These are phyloP conservation scores for Drosophila subobscura DNA, from an alignment of 1,140 invertebrate species.

Conservation along the genomic window DNA sequence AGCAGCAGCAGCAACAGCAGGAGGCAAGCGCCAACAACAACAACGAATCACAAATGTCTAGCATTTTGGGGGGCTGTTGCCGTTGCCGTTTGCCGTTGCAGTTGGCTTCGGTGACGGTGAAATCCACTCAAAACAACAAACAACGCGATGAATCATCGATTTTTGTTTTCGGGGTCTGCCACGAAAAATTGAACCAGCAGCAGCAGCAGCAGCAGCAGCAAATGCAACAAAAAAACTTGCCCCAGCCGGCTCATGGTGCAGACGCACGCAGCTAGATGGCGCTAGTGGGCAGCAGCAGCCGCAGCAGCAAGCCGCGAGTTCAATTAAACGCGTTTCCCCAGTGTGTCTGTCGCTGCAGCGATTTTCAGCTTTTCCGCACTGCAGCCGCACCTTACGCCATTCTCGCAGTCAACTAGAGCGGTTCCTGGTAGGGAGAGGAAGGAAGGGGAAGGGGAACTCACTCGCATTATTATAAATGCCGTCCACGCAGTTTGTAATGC, in stretches of 20 bases:
- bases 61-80: slow-evolving; percentile 47
- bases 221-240: slow-evolving; percentile 42
- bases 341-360: slow-evolving; percentile 26
- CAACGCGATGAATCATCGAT: slow-evolving; percentile 75
- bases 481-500: slow-evolving; percentile 77
- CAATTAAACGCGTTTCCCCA: slow-evolving; percentile 77
- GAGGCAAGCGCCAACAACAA: slow-evolving; percentile 64
- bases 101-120: slow-evolving; percentile 25
- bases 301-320: slow-evolving; percentile 33
- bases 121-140: slow-evolving; percentile 76
- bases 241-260: slow-evolving; percentile 60
- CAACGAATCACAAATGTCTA: slow-evolving; percentile 67
- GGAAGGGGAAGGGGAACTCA: slow-evolving; percentile 13
- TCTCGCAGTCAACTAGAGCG: slow-evolving; percentile 50
- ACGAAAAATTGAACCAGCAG: slow-evolving; percentile 27
- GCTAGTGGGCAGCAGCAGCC: slow-evolving; percentile 67
- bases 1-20: slow-evolving; percentile 56
- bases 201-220: slow-evolving; percentile 13
- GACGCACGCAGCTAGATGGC: slow-evolving; percentile 76
- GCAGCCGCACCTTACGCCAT: slow-evolving; percentile 71
- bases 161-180: slow-evolving; percentile 49
- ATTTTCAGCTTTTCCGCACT: slow-evolving; percentile 65
- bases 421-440: not conserved
- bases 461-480: slow-evolving; percentile 78
- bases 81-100: slow-evolving; percentile 42